Percentiles rank a stretch among this genome's conserved stretches.
Evolutionary conservation across 2,113 vertebrate species (phyloP).

Genomic region (Excalfactoria chinensis): DNA sequence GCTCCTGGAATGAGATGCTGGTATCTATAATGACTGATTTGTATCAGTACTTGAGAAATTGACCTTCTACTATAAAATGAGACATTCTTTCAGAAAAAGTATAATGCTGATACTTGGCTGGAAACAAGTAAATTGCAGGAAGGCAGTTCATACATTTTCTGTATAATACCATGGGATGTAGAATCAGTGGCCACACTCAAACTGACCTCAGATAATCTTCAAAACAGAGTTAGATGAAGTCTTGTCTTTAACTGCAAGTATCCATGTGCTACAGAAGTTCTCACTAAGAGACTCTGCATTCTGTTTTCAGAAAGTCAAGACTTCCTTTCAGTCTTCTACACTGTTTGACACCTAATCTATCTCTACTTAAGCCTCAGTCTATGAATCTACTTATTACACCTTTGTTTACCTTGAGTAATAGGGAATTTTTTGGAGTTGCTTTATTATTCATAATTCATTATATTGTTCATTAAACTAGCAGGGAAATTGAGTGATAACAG

Average conservation of each 20-base stretch:
- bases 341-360: neutral
- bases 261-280: neutral
- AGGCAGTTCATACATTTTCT: too few relatives aligned
- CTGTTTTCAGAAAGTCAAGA: neutral
- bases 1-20: too few relatives aligned
- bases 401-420: slow-evolving; percentile 25
- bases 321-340: neutral
- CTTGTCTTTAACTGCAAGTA: neutral
- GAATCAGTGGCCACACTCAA: neutral
- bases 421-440: neutral
- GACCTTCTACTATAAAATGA: neutral
- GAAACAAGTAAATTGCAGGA: neutral
- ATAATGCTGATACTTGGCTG: neutral
- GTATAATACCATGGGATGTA: neutral
- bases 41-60: neutral
- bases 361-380: neutral
- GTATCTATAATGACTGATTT: too few relatives aligned
- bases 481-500: neutral
- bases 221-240: neutral
- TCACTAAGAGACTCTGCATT: neutral
- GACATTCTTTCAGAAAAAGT: neutral
- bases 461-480: neutral
- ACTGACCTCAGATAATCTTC: neutral
- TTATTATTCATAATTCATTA: too few relatives aligned
- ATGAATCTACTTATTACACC: neutral